phyloP scores from a whole-genome alignment of 2,113 vertebrate species.

The Percina caprodes region DNA sequence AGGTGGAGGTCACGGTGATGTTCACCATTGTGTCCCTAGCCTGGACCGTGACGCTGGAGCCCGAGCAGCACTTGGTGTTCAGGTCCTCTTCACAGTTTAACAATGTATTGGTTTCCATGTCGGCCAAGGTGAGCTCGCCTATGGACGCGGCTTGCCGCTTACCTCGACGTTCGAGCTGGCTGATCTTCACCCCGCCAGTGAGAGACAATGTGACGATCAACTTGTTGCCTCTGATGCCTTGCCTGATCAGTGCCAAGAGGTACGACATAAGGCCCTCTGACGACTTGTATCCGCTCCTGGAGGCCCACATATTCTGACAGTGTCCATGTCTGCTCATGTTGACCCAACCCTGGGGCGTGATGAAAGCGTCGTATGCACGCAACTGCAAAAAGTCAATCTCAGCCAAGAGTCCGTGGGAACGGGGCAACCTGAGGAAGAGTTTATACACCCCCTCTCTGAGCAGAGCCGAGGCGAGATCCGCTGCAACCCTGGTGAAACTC shows the following conservation, averaged over 20 bases:
- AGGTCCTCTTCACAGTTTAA: conserved; percentile 24
- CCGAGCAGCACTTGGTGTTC: conserved; percentile 9
- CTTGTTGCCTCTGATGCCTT: conserved; percentile 2
- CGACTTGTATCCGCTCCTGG: too few species aligned
- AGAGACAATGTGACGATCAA: not conserved
- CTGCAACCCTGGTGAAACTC: not conserved
- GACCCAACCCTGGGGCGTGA: not conserved
- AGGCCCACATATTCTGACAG: conserved; percentile 18
- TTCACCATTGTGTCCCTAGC: conserved; percentile 20
- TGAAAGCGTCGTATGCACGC: not conserved
- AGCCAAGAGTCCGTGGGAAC: accelerated
- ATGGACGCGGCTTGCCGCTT: accelerated
- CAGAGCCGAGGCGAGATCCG: not conserved
- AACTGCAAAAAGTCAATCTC: not conserved
- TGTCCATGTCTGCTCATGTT: not conserved
- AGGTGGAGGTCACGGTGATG: not conserved
- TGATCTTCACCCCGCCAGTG: not conserved
- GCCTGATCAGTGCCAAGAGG: not conserved
- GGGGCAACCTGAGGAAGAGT: not conserved
- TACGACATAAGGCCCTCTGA: not conserved
- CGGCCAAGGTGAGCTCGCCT: not conserved
- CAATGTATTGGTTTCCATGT: not conserved
- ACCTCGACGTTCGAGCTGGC: not conserved
- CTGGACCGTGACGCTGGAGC: not conserved
- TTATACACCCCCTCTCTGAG: not conserved